Evolutionary conservation across 2,113 vertebrate genomes (phyloP), one percentile per base, ranked within the genome.

Genomic region (Muntiacus reevesi): DNA sequence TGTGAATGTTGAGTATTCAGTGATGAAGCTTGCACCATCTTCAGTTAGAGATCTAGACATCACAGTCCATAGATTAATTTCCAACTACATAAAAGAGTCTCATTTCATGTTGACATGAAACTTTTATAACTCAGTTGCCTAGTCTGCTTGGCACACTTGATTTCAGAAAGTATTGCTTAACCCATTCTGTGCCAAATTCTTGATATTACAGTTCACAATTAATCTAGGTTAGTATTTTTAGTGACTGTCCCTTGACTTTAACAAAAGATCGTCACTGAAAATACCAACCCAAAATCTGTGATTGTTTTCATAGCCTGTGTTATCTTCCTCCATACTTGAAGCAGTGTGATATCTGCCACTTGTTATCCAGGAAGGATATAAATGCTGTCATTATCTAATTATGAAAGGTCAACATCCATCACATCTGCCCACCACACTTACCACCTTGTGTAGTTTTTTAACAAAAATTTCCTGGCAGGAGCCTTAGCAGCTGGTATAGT

Each of bases 81-180:
- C 82, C 78, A 92, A 28, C 81, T 96, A 57, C 47, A 82, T 23
- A 96, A 85, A 97, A 88, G n/a, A 81, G 36, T 96, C 85, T 92
- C 14, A 4, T 33, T 33, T 79, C 85, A 62, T 88, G 27, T 91
- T 92, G 17, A 27, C 90, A 62, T 57, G 76, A 21, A 83, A 57
- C 57, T 97, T 91, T 98, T 98, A 89, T 87, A 0, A 92, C 36
- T 94, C 91, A 78, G 5, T 96, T 96, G 54, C 25, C 33, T 87
- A 45, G 36, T 97, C 50, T 84, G 8, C 79, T 93, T 95, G 60
- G 67, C 55, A 86, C 19, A 90, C 43, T 90, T 97, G 87, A 85
- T 91, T 96, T 95, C 11, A 64, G 67, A 93, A 95, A 79, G 2
- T 92, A 50, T 74, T 36, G 5, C 40, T 92, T 95, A 92, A 91